Base-by-base conservation (phyloP, 2,888 invertebrate genomes). In the Muschampia plurimacula region DNA sequence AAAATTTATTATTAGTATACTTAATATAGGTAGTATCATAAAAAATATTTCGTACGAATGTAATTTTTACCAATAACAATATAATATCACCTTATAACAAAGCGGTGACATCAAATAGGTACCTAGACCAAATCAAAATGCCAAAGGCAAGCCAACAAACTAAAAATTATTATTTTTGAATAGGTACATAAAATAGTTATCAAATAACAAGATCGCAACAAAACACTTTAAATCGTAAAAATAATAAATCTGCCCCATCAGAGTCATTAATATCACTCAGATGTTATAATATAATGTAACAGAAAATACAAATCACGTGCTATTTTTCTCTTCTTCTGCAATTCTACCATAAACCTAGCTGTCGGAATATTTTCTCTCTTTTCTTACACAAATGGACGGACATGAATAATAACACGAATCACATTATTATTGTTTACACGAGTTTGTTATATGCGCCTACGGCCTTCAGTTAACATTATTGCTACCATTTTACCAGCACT, bases 281-380 rank as follows among this genome's bases (percentile, higher is more conserved):
- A 49, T 49, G 49, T 32, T 36, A 32, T 36, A 22, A 32, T 39
- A 46, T 49, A 74, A 67, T 67, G 55, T 69, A 69, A 67, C 9
- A 15, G 55, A 65, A 57, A 67, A 67, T 57, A 39, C 52, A 57
- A 67, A 67, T 67, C 55, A 22, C 28, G 41, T 28, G 46, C 15
- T 36, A 32, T 59, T 62, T 55, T 57, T n/a, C 64, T 32, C 59
- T 32, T 9, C 41, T 49, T 22, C 28, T 36, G 60, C 60, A 69
- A 64, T 55, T 68, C 44, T 69, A 44, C 28, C 52, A 69, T 73
- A 57, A 67, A 52, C 36, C 49, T 39, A 66, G 22, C 55, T 67
- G 67, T 66, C n/a, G 55, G 39, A 57, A 39, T 44, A 39, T 55
- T 57, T 66, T 28, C 2, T 22, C 41, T 36, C 32, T 22, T 67